Evolutionary conservation across 2,113 vertebrate genomes (phyloP), one percentile per base, ranked within the genome.

Genomic region (Halcyon malimbica): DNA sequence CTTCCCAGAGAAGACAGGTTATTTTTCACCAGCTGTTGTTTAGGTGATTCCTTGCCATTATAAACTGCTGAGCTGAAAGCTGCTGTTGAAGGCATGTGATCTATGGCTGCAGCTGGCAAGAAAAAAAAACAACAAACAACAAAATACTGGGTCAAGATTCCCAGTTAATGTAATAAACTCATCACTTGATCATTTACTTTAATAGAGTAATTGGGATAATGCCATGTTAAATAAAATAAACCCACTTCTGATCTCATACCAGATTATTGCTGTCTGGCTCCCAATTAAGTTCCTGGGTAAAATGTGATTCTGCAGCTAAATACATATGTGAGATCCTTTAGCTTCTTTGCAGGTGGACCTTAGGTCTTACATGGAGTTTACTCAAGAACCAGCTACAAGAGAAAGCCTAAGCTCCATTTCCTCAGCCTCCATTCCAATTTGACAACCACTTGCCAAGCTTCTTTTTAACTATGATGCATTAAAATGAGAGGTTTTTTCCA

Each of bases 1-100:
- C 98, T 99, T 7, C 98, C 97, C 65, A 97, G 74, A 39, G 93
- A 53, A 16, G 96, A 82, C 39, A 95, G 75, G 89, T 90, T 98
- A 74, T 57, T 98, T 96, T 98, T 98, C 70, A 87, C 76, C 90
- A 98, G 14, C 11, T 97, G 98, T 67, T 98, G 98, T 74, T 97
- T 96, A 29, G 98, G 96, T 16, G 98, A 97, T 39, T 99, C 98
- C 92, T 93, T 98, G 94, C 98, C 98, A 20, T 99, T 99, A 95
- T 98, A 98, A 93, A 97, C 86, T 48, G 96, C 89, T 16, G 98
- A 93, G 28, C 93, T 87, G 16, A 98, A 94, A 0, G 91, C 85
- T 46, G 93, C 57, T 20, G 98, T 95, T 31, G 97, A 87, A 13
- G 96, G 86, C 28, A 87, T 71, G 42, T 97, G 96, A 65, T 99